These are phyloP conservation scores for Dasypolia templi DNA, from an alignment of 2,888 invertebrate genomes.

Conservation along the genomic window DNA sequence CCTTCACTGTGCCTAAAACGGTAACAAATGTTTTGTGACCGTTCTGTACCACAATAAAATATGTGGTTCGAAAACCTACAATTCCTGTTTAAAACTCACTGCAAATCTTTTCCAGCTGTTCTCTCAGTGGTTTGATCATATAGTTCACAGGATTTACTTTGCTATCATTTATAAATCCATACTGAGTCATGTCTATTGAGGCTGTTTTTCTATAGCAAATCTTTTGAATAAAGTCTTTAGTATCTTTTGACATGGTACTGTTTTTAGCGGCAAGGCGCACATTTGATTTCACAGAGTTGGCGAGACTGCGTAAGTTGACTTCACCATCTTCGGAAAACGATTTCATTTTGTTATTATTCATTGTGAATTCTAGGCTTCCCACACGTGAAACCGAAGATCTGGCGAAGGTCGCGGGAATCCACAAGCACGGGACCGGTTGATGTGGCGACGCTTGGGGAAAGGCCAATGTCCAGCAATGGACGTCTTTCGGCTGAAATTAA, in stretches of 20 bases:
- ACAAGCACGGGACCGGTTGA: background rate
- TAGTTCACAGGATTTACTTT: slow-evolving; percentile 68
- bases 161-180: slow-evolving; percentile 76
- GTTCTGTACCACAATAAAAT: background rate
- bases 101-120: slow-evolving; percentile 71
- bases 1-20: background rate
- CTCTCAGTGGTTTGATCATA: slow-evolving; percentile 70
- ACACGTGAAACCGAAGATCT: background rate
- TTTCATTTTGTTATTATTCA: slow-evolving; percentile 9
- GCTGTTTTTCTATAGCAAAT: slow-evolving; percentile 75
- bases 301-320: background rate
- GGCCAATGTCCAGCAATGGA: background rate
- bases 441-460: background rate
- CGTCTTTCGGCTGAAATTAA: background rate
- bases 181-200: slow-evolving; percentile 78
- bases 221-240: slow-evolving; percentile 76
- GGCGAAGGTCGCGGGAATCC: background rate
- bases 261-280: background rate
- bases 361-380: background rate
- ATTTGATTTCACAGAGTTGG: slow-evolving; percentile 9
- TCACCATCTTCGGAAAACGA: background rate
- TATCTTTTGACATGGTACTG: slow-evolving; percentile 69
- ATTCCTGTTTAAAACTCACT: slow-evolving; percentile 56
- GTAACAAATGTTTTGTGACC: background rate
- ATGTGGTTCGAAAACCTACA: background rate